Base-by-base conservation (phyloP, 1,140 invertebrate species). In the Telenomus remus region DNA sequence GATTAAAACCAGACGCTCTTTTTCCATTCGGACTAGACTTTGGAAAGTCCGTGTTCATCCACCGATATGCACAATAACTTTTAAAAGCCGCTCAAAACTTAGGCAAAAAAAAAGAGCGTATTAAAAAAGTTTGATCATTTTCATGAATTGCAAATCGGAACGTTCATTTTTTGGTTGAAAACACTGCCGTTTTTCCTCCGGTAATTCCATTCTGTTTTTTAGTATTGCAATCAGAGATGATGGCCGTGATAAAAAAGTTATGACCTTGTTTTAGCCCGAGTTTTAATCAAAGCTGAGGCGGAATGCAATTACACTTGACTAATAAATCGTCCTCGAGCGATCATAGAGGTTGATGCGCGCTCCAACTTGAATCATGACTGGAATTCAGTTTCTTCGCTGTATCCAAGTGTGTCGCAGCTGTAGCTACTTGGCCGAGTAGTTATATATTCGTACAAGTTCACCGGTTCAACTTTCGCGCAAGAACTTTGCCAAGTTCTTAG, bases 1-100 rank as follows among this genome's bases (percentile, higher is more conserved):
- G 81, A 83, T 83, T 82, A 81, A 82, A 82, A 82, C 73, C 76
- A 54, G 69, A 73, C 72, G 59, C 59, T 59, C 42, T 48, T 73
- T 19, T 55, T 50, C 59, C 64, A 64, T 70, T 55, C 53, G 15
- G 34, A 27, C 48, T 35, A 13, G 34, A 10, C 14, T 50, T 50
- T 50, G 11, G n/a, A 34, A 50, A 50, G 10, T 34, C 9, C 9
- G n/a, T 9, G 9, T 39, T 11, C 37, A 39, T 39, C n/a, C n/a
- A 39, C n/a, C 37, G n/a, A 39, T 11, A 39, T 39, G 19, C 19
- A 27, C 19, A 27, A 27, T 27, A 27, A 27, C 19, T 27, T 27
- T 27, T 27, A 6, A 27, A 3, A 27, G 2, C 6, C 19, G 2
- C 19, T 1, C 19, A 27, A 6, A 27, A 27, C 1, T 1, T 27